Percentiles rank a stretch among this genome's conserved stretches.
Conservation (phyloP, 2,113 vertebrate species). For the Andinoacara biseriatus region DNA sequence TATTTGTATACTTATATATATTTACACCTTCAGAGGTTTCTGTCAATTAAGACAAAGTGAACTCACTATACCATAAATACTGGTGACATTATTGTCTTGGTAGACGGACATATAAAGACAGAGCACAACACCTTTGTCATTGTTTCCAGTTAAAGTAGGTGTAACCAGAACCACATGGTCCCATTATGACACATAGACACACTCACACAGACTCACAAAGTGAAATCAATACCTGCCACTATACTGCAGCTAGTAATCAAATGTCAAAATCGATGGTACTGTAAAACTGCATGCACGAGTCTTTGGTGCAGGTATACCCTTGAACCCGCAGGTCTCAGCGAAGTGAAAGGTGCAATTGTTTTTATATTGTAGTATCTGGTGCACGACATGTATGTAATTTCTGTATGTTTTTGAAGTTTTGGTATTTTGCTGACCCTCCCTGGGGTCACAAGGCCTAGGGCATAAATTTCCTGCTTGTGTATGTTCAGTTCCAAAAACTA, state of each 20-base stretch:
- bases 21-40: too few relatives aligned
- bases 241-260: neutral
- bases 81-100: neutral
- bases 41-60: too few relatives aligned
- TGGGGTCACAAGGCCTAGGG: too few relatives aligned
- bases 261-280: neutral
- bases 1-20: too few relatives aligned
- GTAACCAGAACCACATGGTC: neutral
- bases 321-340: constrained; percentile 57
- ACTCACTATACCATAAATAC: neutral
- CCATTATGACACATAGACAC: neutral
- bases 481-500: too few relatives aligned
- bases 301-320: constrained; percentile 72
- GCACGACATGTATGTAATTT: too few relatives aligned
- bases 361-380: too few relatives aligned
- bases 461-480: too few relatives aligned
- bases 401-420: too few relatives aligned
- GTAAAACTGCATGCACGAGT: neutral
- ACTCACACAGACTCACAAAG: neutral
- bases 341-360: neutral
- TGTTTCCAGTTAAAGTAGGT: neutral
- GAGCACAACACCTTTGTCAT: neutral
- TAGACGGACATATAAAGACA: neutral
- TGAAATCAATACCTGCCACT: neutral
- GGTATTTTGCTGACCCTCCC: too few relatives aligned